These are phyloP conservation scores for Trachelus iudaicus DNA, from an alignment of 2,888 invertebrate species.

Conservation along the genomic window DNA sequence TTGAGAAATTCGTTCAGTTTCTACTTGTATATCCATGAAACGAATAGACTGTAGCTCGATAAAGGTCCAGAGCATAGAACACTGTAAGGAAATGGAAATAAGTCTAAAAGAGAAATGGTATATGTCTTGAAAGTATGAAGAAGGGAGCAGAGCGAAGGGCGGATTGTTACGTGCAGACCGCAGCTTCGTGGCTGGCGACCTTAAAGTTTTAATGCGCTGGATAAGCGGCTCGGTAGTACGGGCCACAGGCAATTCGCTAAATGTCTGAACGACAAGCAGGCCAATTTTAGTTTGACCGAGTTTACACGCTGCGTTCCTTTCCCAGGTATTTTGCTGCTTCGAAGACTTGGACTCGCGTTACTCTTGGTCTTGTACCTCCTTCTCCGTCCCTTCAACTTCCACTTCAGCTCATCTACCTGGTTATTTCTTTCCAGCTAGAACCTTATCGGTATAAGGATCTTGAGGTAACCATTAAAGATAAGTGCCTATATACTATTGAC, in stretches of 20 bases:
- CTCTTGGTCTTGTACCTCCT: neutral
- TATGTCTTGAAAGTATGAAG: neutral
- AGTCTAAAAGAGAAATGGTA: neutral
- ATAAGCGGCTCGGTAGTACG: constrained; percentile 29
- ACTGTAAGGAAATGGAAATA: neutral
- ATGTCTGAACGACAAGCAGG: constrained; percentile 45
- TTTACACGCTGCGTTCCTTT: constrained; percentile 23
- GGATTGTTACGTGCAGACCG: neutral
- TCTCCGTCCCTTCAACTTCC: neutral
- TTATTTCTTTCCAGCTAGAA: neutral
- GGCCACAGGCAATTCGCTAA: constrained; percentile 48
- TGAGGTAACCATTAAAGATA: neutral
- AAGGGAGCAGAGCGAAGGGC: neutral
- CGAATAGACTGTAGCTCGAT: too few relatives aligned
- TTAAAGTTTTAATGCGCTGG: constrained; percentile 45
- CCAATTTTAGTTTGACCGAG: constrained; percentile 52
- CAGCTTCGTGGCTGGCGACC: constrained; percentile 22
- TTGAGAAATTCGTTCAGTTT: neutral
- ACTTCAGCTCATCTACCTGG: neutral
- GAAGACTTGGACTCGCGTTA: neutral
- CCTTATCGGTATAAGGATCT: too few relatives aligned
- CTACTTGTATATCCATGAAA: neutral
- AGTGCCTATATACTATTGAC: neutral
- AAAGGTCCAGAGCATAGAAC: too few relatives aligned
- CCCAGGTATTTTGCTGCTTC: constrained; percentile 27